phyloP scores from a whole-genome alignment of 2,113 vertebrate species.

The Picathartes gymnocephalus region DNA sequence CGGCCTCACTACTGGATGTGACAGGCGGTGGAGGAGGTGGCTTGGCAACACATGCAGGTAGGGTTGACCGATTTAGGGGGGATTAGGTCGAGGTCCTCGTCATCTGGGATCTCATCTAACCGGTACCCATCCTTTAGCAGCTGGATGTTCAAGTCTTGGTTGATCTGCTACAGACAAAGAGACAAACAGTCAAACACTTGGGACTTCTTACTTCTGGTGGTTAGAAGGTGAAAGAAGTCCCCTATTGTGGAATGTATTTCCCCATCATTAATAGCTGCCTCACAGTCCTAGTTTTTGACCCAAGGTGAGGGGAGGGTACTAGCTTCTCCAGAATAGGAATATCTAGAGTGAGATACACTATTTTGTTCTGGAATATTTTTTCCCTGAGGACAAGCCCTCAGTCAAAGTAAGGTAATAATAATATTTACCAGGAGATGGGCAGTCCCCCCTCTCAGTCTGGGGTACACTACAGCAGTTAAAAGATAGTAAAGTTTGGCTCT shows the following conservation, averaged over 20 bases:
- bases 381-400: background rate
- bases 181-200: slow-evolving; percentile 37
- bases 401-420: background rate
- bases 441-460: background rate
- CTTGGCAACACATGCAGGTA: slow-evolving; percentile 99
- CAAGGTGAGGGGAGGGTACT: background rate
- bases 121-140: slow-evolving; percentile 97
- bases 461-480: background rate
- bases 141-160: slow-evolving; percentile 99
- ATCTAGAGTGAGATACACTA: background rate
- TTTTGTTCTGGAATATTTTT: background rate
- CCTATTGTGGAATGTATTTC: background rate
- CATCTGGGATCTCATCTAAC: slow-evolving; percentile 95
- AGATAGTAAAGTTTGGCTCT: background rate
- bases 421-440: background rate
- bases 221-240: background rate
- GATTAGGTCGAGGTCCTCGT: slow-evolving; percentile 96
- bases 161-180: slow-evolving; percentile 91
- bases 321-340: background rate
- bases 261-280: background rate
- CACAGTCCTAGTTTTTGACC: background rate
- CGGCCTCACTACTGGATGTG: slow-evolving; percentile 90
- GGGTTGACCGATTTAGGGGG: slow-evolving; percentile 96
- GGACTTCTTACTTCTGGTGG: background rate
- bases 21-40: slow-evolving; percentile 94